Evolutionary conservation across 2,113 vertebrate genomes (phyloP).

Genomic region (Myxocyprinus asiaticus): DNA sequence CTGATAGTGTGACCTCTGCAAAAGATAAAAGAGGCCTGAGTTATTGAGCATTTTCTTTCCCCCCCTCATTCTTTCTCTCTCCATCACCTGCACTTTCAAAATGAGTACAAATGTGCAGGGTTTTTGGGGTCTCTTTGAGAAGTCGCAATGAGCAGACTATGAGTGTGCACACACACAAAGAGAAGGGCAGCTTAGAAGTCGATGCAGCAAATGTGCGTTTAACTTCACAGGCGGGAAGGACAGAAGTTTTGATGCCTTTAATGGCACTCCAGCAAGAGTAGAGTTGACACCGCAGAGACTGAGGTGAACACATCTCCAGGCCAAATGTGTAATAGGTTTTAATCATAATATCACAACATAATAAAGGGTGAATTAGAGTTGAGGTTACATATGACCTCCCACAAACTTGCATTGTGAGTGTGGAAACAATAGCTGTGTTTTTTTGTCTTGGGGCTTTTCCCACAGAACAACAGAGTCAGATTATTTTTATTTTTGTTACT

Average conservation of each 20-base stretch:
- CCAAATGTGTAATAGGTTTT: constrained; percentile 16
- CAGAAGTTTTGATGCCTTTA: constrained; percentile 10
- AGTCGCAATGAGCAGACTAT: constrained; percentile 73
- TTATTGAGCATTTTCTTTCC: constrained; percentile 42
- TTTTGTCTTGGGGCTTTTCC: constrained; percentile 17
- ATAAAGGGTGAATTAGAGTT: constrained; percentile 31
- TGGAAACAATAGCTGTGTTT: constrained; percentile 14
- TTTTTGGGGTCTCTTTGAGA: constrained; percentile 66
- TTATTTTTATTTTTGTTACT: constrained; percentile 22
- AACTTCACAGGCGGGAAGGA: constrained; percentile 37
- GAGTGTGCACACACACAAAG: constrained; percentile 68
- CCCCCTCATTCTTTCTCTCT: constrained; percentile 13
- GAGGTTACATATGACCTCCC: background rate
- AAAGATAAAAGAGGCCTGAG: constrained; percentile 56
- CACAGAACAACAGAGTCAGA: constrained; percentile 22
- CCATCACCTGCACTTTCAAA: constrained; percentile 52
- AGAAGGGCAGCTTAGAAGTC: constrained; percentile 77
- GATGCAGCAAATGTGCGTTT: constrained; percentile 31
- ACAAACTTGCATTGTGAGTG: constrained; percentile 13
- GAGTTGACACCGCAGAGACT: constrained; percentile 12
- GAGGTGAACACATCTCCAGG: constrained; percentile 30
- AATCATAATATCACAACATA: constrained; percentile 26
- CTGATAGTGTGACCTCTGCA: constrained; percentile 59
- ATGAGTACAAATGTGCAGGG: constrained; percentile 43
- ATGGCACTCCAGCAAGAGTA: background rate